phyloP scores from a whole-genome alignment of 2,888 invertebrate species.

The Mesopsocus fuscifrons region DNA sequence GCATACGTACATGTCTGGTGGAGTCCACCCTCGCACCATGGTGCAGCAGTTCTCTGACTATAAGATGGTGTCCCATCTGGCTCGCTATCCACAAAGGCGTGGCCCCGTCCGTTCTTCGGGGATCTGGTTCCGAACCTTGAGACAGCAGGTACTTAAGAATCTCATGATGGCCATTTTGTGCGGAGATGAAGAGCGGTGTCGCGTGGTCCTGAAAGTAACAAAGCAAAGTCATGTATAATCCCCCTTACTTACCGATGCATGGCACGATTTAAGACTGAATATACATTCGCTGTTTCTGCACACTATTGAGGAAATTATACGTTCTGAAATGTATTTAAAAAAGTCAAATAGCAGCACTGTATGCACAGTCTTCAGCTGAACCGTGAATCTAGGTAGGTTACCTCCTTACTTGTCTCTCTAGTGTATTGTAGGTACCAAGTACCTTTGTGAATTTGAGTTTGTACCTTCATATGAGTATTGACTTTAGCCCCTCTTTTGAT shows the following conservation, averaged over 20 bases:
- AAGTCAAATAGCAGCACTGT: slow-evolving; percentile 7
- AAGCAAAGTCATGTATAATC: slow-evolving; percentile 11
- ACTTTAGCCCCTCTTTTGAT: slow-evolving; percentile 63
- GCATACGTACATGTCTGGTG: slow-evolving; percentile 54
- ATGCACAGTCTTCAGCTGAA: too few species aligned
- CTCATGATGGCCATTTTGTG: slow-evolving; percentile 81
- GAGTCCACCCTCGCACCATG: slow-evolving; percentile 64
- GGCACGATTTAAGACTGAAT: too few species aligned
- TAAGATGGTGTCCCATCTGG: slow-evolving; percentile 82
- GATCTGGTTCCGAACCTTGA: slow-evolving; percentile 53
- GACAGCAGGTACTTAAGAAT: slow-evolving; percentile 51
- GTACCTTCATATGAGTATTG: slow-evolving; percentile 67
- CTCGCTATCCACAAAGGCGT: slow-evolving; percentile 87
- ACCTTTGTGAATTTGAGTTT: too few species aligned
- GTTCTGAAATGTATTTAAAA: too few species aligned
- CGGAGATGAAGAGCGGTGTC: slow-evolving; percentile 77
- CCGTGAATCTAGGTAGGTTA: too few species aligned
- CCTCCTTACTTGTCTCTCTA: too few species aligned
- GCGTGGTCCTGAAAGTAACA: slow-evolving; percentile 64
- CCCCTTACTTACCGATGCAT: too few species aligned
- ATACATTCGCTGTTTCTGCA: too few species aligned
- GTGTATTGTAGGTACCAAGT: too few species aligned
- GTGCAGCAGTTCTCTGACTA: slow-evolving; percentile 54
- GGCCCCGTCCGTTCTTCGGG: slow-evolving; percentile 62
- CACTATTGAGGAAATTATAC: background rate